Base-by-base conservation (phyloP, 2,113 vertebrate genomes). In the Myotis davidii region DNA sequence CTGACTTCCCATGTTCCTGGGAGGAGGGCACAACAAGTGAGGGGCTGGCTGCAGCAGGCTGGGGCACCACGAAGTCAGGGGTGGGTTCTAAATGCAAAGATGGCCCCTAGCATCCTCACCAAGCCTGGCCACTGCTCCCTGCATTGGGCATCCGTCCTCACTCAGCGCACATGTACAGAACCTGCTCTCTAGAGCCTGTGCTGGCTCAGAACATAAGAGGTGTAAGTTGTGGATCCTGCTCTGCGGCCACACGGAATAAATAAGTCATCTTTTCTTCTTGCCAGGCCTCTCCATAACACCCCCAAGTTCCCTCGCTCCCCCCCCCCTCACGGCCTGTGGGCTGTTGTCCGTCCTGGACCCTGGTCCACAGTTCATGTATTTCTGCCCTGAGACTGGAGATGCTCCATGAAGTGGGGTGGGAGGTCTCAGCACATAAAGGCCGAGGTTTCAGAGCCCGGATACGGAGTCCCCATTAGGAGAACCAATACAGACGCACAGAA, bases 171-270 rank as follows among this genome's bases (percentile, higher is more conserved):
- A 9, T 32, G 23, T 1, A 25, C n/a, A 16, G 11, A 52, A 5
- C 29, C 42, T 7, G 11, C 69, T 73, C 17, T 77, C 23, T 10
- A 18, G 1, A 27, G 29, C 21, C 16, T 54, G 1, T 27, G 67
- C 27, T n/a, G 23, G 6, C 82, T 37, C 13, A 39, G 54, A 78
- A 65, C 54, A 39, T 14, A 29, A 8, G 52, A 1, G 14, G 0
- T 12, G 0, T 8, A 29, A 81, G 9, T 54, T 3, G 0, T 6
- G 13, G 54, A 25, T 14, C 27, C 10, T 50, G 0, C 16, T 59
- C 16, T 45, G n/a, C 13, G 29, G 2, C 27, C 34, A 84, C 1
- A 21, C 5, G 6, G 64, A 13, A 9, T 12, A 54, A n/a, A 1
- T 16, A 4, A 2, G 27, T 76, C 39, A 34, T 84, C 18, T 67